Conservation (phyloP, 2,797 vertebrate species). For the Manis pentadactyla region DNA sequence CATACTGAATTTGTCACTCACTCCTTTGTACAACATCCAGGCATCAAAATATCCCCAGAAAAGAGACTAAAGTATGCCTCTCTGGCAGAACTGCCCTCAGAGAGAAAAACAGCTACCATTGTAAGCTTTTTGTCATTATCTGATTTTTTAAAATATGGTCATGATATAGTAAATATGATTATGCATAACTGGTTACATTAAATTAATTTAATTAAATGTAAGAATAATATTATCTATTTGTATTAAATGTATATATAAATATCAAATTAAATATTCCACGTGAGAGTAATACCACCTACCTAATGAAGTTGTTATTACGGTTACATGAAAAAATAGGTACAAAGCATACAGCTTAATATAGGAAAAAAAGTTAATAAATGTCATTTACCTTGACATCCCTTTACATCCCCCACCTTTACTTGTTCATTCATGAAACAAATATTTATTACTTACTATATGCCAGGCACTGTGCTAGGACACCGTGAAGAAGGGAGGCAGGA, state of each 20-base stretch:
- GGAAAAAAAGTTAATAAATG: neutral
- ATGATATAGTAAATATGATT: neutral
- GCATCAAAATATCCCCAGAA: neutral
- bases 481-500: neutral
- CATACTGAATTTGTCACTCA: neutral
- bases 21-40: neutral
- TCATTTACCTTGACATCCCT: neutral
- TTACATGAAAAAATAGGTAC: neutral
- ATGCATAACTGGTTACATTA: neutral
- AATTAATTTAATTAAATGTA: neutral
- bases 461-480: neutral
- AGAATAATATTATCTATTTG: neutral
- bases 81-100: neutral
- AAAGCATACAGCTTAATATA: neutral
- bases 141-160: neutral
- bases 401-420: neutral
- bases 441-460: neutral
- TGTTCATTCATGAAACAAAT: neutral
- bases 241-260: neutral
- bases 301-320: neutral
- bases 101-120: neutral
- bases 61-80: neutral
- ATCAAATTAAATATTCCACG: neutral
- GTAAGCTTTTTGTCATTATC: neutral
- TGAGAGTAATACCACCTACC: neutral